Conservation (phyloP, 2,113 vertebrate genomes). For the Ciconia stormi region DNA sequence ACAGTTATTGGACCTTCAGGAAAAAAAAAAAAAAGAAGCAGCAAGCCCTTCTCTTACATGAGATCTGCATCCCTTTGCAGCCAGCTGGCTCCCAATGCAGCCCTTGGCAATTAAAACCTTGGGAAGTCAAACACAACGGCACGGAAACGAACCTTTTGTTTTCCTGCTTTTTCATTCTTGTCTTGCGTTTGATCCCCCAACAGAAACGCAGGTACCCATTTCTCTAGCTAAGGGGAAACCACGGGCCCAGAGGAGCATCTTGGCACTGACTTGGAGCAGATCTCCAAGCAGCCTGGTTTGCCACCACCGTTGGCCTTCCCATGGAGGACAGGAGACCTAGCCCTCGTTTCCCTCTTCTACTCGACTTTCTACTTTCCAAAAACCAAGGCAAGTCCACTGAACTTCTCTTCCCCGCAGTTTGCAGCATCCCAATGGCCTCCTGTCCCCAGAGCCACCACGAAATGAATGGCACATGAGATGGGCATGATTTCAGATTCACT, state of each 20-base stretch:
- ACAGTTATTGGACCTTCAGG: not conserved
- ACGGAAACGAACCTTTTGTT: constrained; percentile 13
- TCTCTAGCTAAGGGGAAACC: not conserved
- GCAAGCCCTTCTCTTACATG: not conserved
- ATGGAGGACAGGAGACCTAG: not conserved
- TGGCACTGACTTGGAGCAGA: not conserved
- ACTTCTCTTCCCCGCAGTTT: not conserved
- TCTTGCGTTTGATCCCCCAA: not conserved
- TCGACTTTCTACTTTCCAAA: not conserved
- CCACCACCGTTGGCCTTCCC: not conserved
- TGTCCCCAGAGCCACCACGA: not conserved
- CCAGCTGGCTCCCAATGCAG: constrained; percentile 18
- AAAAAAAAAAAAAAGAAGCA: not conserved
- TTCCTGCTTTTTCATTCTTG: constrained; percentile 18
- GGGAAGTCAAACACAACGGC: constrained; percentile 50
- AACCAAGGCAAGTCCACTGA: not conserved
- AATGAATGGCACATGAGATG: not conserved
- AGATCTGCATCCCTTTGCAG: not conserved
- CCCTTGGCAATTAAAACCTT: constrained; percentile 26
- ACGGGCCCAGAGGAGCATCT: not conserved
- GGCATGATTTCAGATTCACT: not conserved
- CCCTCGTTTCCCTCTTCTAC: not conserved
- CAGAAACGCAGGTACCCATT: not conserved
- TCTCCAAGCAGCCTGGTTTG: not conserved
- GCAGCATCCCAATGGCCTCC: too few relatives aligned